A percentile compares a stretch with the other conserved stretches of the same genome.
Conservation (phyloP, 2,797 vertebrate species). For the Cottoperca gobio region DNA sequence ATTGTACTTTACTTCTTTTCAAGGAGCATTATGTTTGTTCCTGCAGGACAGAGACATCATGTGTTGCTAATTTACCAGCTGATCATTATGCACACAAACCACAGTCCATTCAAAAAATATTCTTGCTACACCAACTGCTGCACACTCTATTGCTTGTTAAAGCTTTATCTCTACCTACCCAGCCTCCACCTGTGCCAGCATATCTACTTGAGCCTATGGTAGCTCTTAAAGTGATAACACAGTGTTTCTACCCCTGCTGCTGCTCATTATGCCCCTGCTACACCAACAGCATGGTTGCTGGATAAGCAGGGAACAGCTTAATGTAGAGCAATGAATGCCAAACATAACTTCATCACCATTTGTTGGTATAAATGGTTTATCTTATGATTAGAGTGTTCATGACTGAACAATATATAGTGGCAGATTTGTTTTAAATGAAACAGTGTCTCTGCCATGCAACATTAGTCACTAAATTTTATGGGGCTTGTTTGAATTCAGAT, state of each 20-base stretch:
- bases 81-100: constrained; percentile 46
- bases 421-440: constrained; percentile 55
- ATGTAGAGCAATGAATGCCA: constrained; percentile 47
- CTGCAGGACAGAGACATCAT: constrained; percentile 22
- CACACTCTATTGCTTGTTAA: constrained; percentile 59
- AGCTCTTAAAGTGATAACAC: constrained; percentile 73
- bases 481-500: constrained; percentile 26
- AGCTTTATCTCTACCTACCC: constrained; percentile 68
- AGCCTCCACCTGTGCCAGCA: constrained; percentile 67
- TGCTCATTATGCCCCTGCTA: constrained; percentile 64
- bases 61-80: constrained; percentile 47
- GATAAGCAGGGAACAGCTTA: constrained; percentile 61
- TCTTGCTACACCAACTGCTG: constrained; percentile 40
- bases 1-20: constrained; percentile 27
- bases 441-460: constrained; percentile 26
- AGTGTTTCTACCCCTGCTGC: constrained; percentile 60
- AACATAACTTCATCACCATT: constrained; percentile 34
- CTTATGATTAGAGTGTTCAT: constrained; percentile 45
- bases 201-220: constrained; percentile 64
- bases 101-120: constrained; percentile 40
- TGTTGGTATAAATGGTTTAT: constrained; percentile 51
- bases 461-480: constrained; percentile 44
- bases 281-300: constrained; percentile 49
- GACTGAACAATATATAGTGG: constrained; percentile 40
- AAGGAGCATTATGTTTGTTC: constrained; percentile 22